Evolutionary conservation across 1,140 invertebrate genomes (phyloP).

Genomic region (Dendroctonus valens): DNA sequence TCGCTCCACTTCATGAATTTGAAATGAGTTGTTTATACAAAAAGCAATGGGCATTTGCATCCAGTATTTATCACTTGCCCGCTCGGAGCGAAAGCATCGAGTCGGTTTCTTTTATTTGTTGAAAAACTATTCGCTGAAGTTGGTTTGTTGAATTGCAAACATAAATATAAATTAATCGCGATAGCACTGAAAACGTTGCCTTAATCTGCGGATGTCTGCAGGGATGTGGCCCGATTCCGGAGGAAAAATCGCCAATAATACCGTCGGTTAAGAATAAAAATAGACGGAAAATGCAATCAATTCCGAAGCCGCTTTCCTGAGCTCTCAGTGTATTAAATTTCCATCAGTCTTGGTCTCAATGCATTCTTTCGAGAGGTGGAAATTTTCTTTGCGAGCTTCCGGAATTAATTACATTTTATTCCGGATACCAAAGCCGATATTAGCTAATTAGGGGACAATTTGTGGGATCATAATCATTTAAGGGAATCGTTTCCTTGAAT

Average conservation of each 20-base stretch:
- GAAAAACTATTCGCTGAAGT: not conserved
- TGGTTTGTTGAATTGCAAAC: not conserved
- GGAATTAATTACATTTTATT: conserved; percentile 2
- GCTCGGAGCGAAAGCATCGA: too few relatives aligned
- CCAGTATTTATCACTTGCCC: too few relatives aligned
- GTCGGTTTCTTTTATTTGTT: not conserved
- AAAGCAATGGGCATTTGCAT: too few relatives aligned
- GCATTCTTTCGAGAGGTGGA: not conserved
- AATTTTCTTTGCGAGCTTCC: not conserved
- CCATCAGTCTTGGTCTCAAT: conserved; percentile 9
- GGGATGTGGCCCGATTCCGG: not conserved
- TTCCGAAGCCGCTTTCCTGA: not conserved
- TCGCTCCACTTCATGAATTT: conserved; percentile 2
- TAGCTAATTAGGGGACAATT: not conserved
- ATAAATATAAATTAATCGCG: not conserved
- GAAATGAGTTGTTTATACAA: not conserved
- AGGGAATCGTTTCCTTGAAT: not conserved
- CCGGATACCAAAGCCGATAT: not conserved
- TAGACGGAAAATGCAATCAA: conserved; percentile 15
- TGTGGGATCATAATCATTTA: not conserved
- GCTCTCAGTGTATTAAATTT: conserved; percentile 14
- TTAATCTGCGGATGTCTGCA: not conserved
- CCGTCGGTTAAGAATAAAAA: conserved; percentile 8
- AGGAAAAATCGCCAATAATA: conserved; percentile 9
- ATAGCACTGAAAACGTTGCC: not conserved